Base-by-base conservation (phyloP, 2,888 invertebrate genomes). In the Elegia similella region DNA sequence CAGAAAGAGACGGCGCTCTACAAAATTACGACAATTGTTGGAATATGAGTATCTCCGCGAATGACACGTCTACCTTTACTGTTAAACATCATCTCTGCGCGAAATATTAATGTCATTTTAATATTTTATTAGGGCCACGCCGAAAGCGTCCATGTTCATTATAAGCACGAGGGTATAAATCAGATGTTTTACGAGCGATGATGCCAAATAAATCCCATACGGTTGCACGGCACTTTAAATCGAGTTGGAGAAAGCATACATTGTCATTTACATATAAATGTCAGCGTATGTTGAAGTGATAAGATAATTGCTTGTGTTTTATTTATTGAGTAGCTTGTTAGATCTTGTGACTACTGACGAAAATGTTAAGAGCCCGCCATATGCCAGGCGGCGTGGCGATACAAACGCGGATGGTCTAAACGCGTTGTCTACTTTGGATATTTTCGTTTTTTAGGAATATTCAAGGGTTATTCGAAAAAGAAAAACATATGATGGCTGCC, bases 111-210 rank as follows among this genome's bases (percentile, higher is more conserved):
- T 79, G 80, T 83, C 80, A 73, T 77, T 81, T 81, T 73, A 79
- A 83, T 81, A 84, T 78, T 83, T 86, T 86, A 86, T 84, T 76
- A 75, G 73, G 71, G 68, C 72, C 72, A 73, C 73, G 74, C 76
- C 71, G 79, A 82, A 85, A 80, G 78, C 68, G 73, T 66, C 71
- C 76, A 71, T 72, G 73, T 76, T 78, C 76, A 76, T 83, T 81
- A 82, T 81, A 82, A 80, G 69, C 73, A 67, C 68, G 70, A 71
- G 67, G 72, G 68, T 72, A 82, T 86, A 84, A 86, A 84, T 86
- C 79, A 78, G 68, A 67, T 78, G 72, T 69, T 87, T 88, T 87
- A 87, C 78, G 82, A 72, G 68, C 74, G 68, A 69, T 66, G 73
- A 72, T 77, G 84, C 69, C 78, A 80, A 82, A 86, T 86, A 82